Evolutionary conservation across 2,113 vertebrate genomes (phyloP).

Genomic region (Protobothrops mucrosquamatus): DNA sequence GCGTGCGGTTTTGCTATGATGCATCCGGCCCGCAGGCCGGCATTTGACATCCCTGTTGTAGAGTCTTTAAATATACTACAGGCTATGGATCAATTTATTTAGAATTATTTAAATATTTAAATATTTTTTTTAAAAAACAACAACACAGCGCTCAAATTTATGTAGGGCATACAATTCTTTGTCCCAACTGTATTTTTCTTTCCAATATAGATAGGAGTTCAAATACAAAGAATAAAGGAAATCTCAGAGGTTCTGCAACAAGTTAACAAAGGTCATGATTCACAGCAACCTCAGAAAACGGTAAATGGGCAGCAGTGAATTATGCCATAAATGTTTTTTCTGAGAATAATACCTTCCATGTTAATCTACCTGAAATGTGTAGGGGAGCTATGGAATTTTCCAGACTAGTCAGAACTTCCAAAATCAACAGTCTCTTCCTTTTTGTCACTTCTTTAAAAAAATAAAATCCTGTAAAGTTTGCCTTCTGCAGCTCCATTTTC

Average conservation of each 20-base stretch:
- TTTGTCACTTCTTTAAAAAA: background rate
- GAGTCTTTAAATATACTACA: background rate
- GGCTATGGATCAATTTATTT: background rate
- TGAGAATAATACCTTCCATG: background rate
- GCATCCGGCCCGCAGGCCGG: too few relatives aligned
- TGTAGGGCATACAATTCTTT: background rate
- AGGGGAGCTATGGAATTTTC: background rate
- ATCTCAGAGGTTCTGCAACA: slow-evolving; percentile 42
- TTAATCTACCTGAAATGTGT: background rate
- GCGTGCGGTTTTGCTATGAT: too few relatives aligned
- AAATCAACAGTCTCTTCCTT: background rate
- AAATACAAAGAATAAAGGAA: slow-evolving; percentile 45
- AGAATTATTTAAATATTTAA: too few relatives aligned
- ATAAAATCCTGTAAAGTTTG: background rate
- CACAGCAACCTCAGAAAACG: slow-evolving; percentile 50
- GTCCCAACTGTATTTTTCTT: slow-evolving; percentile 12
- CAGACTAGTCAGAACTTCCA: background rate
- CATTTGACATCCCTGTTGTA: background rate
- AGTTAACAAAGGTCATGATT: slow-evolving; percentile 25
- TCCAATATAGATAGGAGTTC: slow-evolving; percentile 57
- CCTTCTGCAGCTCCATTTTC: background rate
- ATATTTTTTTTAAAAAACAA: too few relatives aligned
- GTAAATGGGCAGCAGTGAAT: slow-evolving; percentile 28
- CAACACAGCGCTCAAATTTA: background rate
- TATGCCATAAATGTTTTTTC: background rate